Percentiles rank a stretch among this genome's conserved stretches.
These are phyloP conservation scores for Hephaestus fuliginosus DNA, from an alignment of 2,797 vertebrate genomes.

Conservation along the genomic window DNA sequence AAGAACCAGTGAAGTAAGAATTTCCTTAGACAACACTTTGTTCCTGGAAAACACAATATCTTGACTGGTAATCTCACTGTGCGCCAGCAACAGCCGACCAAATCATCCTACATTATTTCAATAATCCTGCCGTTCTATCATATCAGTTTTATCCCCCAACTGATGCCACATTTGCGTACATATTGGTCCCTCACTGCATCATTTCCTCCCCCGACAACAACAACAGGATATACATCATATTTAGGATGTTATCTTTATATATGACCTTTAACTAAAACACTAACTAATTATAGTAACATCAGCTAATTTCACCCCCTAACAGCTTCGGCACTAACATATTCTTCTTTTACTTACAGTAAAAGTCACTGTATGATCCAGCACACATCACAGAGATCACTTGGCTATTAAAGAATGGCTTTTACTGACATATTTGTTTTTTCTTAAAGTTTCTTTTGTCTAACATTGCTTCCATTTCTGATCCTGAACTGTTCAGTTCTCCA, in stretches of 20 bases:
- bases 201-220: neutral
- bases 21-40: neutral
- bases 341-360: no score
- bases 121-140: neutral
- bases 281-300: neutral
- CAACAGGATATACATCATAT: neutral
- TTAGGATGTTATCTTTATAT: neutral
- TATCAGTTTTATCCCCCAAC: neutral
- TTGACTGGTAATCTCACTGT: neutral
- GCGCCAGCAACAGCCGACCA: neutral
- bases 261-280: neutral
- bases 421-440: no score
- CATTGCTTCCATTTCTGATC: no score
- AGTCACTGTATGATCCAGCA: neutral
- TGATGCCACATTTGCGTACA: neutral
- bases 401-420: no score
- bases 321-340: neutral
- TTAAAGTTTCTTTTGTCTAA: no score
- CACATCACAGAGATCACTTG: neutral
- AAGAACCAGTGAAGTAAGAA: neutral
- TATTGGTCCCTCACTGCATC: neutral
- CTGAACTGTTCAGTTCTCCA: no score
- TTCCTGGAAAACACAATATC: neutral
- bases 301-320: neutral
- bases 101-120: neutral